phyloP scores from a whole-genome alignment of 1,140 invertebrate species.

The Leptinotarsa undecemlineata region DNA sequence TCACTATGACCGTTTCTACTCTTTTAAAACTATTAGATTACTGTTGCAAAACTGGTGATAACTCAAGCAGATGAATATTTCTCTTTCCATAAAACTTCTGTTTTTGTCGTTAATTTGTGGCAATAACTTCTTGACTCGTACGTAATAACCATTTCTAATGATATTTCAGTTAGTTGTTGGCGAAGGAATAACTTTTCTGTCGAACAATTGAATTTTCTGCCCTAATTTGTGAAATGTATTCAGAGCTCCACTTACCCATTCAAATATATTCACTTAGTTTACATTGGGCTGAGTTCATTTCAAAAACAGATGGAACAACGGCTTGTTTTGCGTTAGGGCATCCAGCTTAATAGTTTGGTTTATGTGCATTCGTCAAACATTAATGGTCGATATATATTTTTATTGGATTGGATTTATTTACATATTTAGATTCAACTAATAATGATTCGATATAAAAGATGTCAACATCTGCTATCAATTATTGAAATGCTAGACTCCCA shows the following conservation, averaged over 20 bases:
- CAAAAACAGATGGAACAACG: constrained; percentile 1
- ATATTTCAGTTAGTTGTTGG: neutral
- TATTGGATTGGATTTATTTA: too few relatives aligned
- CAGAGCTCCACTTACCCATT: constrained; percentile 6
- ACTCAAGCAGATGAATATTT: too few relatives aligned
- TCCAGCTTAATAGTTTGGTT: neutral
- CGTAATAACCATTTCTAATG: neutral
- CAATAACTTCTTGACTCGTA: neutral
- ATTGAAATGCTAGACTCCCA: too few relatives aligned
- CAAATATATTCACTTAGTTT: constrained; percentile 19
- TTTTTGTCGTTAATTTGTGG: too few relatives aligned
- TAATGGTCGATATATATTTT: too few relatives aligned
- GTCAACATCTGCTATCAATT: too few relatives aligned
- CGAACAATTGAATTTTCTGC: constrained; percentile 12
- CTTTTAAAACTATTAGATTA: too few relatives aligned
- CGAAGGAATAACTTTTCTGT: neutral
- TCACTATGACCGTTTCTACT: too few relatives aligned
- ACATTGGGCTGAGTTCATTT: constrained; percentile 17
- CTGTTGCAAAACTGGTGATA: too few relatives aligned
- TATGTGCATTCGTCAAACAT: neutral
- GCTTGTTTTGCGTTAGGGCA: neutral
- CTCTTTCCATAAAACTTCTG: too few relatives aligned
- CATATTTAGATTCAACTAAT: too few relatives aligned
- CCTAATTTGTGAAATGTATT: constrained; percentile 1
- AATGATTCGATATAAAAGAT: too few relatives aligned